phyloP scores from a whole-genome alignment of 2,888 invertebrate genomes.

The Alsophila aescularia region DNA sequence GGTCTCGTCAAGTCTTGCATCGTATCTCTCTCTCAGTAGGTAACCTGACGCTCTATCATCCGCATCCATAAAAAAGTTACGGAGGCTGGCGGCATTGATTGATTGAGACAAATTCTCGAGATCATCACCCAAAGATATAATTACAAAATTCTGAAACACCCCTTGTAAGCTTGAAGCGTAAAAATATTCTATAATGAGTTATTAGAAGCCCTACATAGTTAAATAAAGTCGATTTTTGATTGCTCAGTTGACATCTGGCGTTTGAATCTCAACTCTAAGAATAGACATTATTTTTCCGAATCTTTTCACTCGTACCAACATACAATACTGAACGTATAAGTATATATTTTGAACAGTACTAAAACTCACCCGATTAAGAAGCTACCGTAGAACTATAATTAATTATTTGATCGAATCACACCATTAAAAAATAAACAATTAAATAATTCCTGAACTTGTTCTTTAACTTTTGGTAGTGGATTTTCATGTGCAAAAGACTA shows the following conservation, averaged over 20 bases:
- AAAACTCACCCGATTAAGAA: neutral
- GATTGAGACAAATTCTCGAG: neutral
- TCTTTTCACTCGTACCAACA: slow-evolving; percentile 45
- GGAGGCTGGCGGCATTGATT: no score
- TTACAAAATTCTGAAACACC: slow-evolving; percentile 25
- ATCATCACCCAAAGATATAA: slow-evolving; percentile 11
- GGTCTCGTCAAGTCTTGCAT: no score
- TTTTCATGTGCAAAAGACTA: no score
- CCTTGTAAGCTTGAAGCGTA: neutral
- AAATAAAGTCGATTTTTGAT: slow-evolving; percentile 15
- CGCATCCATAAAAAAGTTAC: no score
- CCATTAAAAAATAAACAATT: no score
- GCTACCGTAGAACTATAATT: no score
- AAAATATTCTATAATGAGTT: neutral
- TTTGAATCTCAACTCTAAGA: slow-evolving; percentile 26
- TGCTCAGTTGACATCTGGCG: slow-evolving; percentile 26
- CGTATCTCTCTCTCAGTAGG: no score
- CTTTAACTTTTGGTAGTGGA: no score
- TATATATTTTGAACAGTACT: slow-evolving; percentile 15
- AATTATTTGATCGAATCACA: no score
- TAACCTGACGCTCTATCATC: neutral
- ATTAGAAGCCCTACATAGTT: neutral
- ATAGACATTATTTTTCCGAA: slow-evolving; percentile 60
- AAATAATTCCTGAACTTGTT: no score
- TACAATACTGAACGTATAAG: slow-evolving; percentile 32